Evolutionary conservation across 2,113 vertebrate genomes (phyloP).

Genomic region (Pseudolaguvia tuberculata): DNA sequence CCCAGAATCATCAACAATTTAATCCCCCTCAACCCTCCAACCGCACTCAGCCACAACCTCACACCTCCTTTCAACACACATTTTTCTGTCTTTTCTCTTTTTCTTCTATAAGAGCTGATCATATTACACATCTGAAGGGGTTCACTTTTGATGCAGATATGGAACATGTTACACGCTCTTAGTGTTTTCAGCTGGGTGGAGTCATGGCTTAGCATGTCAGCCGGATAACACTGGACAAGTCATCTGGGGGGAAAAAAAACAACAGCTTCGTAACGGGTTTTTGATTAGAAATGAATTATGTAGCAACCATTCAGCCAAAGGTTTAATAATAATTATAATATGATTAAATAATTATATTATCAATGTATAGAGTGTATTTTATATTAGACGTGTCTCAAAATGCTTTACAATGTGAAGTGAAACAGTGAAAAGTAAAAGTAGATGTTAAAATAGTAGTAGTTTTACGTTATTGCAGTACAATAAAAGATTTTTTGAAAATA

Average conservation of each 20-base stretch:
- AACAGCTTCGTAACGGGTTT: neutral
- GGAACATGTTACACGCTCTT: constrained; percentile 56
- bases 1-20: constrained; percentile 58
- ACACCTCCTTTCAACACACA: neutral
- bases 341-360: neutral
- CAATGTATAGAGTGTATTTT: neutral
- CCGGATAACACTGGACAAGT: neutral
- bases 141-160: constrained; percentile 57
- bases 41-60: neutral
- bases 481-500: too few relatives aligned
- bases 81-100: constrained; percentile 19
- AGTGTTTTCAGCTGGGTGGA: constrained; percentile 44
- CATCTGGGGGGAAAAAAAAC: neutral
- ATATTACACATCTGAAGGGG: constrained; percentile 68
- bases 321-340: neutral
- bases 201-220: constrained; percentile 34
- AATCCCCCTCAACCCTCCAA: neutral
- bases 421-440: neutral
- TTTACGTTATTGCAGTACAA: too few relatives aligned
- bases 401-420: neutral
- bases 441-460: too few relatives aligned
- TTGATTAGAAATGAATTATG: neutral
- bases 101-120: constrained; percentile 53
- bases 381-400: neutral
- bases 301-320: neutral